Base-by-base conservation (phyloP, 2,888 invertebrate genomes). In the Drosophila pegasa region DNA sequence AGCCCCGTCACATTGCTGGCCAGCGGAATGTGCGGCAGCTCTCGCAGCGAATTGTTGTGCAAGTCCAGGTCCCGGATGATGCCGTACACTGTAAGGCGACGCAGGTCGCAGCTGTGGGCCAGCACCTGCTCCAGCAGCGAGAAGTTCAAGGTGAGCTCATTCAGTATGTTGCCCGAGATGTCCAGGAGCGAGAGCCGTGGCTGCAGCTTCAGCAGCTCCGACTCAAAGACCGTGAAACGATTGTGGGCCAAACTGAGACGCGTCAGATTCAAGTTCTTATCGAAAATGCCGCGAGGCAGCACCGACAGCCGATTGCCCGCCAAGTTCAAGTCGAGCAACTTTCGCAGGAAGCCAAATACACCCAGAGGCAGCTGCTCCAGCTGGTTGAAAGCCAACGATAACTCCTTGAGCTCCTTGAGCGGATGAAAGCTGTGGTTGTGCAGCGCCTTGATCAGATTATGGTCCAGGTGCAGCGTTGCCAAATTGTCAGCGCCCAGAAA, bases 401-500 rank as follows among this genome's bases (percentile, higher is more conserved):
- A 78, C 55, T 88, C 81, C 45, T 90, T 88, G 5, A 91, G 76
- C 68, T 91, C 91, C 59, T 91, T 91, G 2, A 91, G 69, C 0
- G 90, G 91, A 63, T 89, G 84, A 22, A 91, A 91, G 59, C 91
- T 92, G 38, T 89, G 85, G 60, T 91, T 91, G 54, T 88, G 84
- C 67, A 91, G 59, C 7, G 76, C 74, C 8, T 71, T 78, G 10
- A 91, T 59, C 29, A 85, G 86, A 75, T 91, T 91, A 16, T 83
- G 66, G 18, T 89, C 71, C 68, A 91, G 54, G 20, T 87, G 79
- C 27, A 91, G 62, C 0, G 87, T 87, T 41, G 92, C 90, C 31
- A 91, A 70, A 64, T 92, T 91, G 38, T 91, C 91, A 0, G 91
- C 91, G 6, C 91, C 91, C 7, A 91, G 68, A 48, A 91, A 91